Evolutionary conservation across 37 sponge, comb jelly and placozoan genomes (phyloP).

Genomic region (Oscarella lobularis): DNA sequence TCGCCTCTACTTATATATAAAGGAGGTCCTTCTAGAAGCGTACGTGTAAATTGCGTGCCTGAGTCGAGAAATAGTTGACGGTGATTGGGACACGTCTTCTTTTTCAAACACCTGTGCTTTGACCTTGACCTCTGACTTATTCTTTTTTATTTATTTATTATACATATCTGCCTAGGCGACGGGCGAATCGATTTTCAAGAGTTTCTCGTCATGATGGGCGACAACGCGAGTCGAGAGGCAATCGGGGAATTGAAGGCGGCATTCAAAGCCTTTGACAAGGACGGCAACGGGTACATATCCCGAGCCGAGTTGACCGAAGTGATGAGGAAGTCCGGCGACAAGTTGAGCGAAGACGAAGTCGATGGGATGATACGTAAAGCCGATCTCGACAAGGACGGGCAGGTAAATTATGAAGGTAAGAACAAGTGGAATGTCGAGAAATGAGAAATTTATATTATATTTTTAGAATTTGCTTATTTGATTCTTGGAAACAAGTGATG

Average conservation of each 20-base stretch:
- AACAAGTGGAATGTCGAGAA: no score
- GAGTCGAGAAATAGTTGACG: no score
- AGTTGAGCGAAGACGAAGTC: conserved; percentile 12
- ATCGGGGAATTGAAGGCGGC: conserved; percentile 16
- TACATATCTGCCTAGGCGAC: not conserved
- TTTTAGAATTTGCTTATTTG: no score
- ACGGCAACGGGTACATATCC: conserved; percentile 16
- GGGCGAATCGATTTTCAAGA: conserved; percentile 16
- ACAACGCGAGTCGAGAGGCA: not conserved
- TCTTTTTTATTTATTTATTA: not conserved
- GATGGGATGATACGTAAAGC: conserved; percentile 6
- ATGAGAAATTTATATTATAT: no score
- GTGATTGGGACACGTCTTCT: no score
- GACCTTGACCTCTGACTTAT: no score
- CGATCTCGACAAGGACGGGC: conserved; percentile 10
- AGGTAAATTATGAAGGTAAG: conserved; percentile 6
- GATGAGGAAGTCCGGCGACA: conserved; percentile 12
- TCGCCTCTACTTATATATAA: no score
- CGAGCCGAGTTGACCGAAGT: conserved; percentile 14
- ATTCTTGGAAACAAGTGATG: no score
- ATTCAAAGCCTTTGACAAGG: conserved; percentile 25
- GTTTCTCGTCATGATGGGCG: conserved; percentile 16
- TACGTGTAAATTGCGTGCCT: no score
- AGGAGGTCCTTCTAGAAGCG: no score
- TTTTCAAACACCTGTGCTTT: no score